Evolutionary conservation across 2,888 invertebrate species (phyloP), one percentile per base, ranked within the genome.

Genomic region (Pyrrhia umbra): DNA sequence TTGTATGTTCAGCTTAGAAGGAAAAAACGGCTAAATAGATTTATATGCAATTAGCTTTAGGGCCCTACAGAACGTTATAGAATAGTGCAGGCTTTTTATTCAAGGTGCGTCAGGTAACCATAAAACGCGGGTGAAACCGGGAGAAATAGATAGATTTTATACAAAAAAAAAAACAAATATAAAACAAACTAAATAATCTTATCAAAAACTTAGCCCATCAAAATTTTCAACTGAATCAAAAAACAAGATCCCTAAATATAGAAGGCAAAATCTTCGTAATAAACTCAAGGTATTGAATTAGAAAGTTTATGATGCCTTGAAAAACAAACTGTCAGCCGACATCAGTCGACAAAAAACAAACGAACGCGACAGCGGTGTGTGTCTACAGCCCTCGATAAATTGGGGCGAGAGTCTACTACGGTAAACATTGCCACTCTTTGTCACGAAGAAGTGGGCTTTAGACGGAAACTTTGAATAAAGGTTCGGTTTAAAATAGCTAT

Each of bases 341-440:
- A 58, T 68, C 57, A 64, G 49, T 60, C 58, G 50, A 54, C 55
- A 61, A 61, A 68, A 63, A 65, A 61, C 47, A 60, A 78, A 78
- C 51, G 56, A 49, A 59, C 47, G 47, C 52, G 50, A 50, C 25
- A 43, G 25, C 27, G 21, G 4, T 20, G 18, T 20, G 40, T n/a
- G 49, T 69, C 37, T 62, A 66, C 52, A 47, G 54, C 37, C n/a
- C 40, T 47, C 55, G 43, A 63, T 63, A 69, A 65, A 65, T 64
- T 70, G 42, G 25, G 25, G 18, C 16, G 39, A 34, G 25, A 43
- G 18, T 15, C 30, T 39, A 4, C 13, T 16, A 20, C 2, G 37
- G 40, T 43, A 69, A 61, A 69, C 42, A 51, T 34, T 25, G 40
- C 37, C 46, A 65, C 42, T 60, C 39, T 50, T 39, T 30, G n/a